Base-by-base conservation (phyloP, 2,113 vertebrate species). In the Ictidomys tridecemlineatus region DNA sequence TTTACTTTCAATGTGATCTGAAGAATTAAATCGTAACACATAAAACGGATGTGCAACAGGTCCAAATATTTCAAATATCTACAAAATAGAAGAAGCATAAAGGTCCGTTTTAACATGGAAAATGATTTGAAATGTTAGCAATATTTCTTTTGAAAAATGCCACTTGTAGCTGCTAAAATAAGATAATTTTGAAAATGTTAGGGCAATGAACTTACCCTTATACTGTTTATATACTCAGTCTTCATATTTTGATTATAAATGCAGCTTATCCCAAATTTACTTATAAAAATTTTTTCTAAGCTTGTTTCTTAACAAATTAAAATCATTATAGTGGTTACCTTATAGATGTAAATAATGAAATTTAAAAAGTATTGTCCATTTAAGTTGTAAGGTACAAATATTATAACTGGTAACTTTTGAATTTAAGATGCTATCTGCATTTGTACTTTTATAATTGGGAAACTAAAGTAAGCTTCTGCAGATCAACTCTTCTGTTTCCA, bases 51-150 rank as follows among this genome's bases (percentile, higher is more conserved):
- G 99, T 86, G 98, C 98, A 87, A 99, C 99, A 1, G 99, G 99
- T 39, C 99, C 99, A 96, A 99, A 99, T 92, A 99, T 98, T 98
- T 99, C 99, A 98, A 99, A 99, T 96, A 99, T 98, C 99, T 99
- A 93, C 76, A 97, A 98, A 37, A 78, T 18, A 97, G 3, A 97
- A 97, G 85, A 51, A 94, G 93, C 37, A 97, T 39, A 82, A 80
- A 96, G 24, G 8, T 5, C 12, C 86, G 30, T n/a, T 92, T 85
- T 58, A 67, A 89, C 2, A 86, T 42, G 7, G 51, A 63, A 91
- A 89, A 74, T 53, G 17, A 89, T 30, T 77, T 58, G 12, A 89
- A 93, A 95, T 42, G 18, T 51, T 30, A 85, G 18, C 22, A 89
- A 34, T n/a, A 93, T 80, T 89, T 80, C 12, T 94, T 72, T 77